A percentile compares a stretch with the other conserved stretches of the same genome.
These are phyloP conservation scores for Eumaeus atala DNA, from an alignment of 1,140 invertebrate species.

Conservation along the genomic window DNA sequence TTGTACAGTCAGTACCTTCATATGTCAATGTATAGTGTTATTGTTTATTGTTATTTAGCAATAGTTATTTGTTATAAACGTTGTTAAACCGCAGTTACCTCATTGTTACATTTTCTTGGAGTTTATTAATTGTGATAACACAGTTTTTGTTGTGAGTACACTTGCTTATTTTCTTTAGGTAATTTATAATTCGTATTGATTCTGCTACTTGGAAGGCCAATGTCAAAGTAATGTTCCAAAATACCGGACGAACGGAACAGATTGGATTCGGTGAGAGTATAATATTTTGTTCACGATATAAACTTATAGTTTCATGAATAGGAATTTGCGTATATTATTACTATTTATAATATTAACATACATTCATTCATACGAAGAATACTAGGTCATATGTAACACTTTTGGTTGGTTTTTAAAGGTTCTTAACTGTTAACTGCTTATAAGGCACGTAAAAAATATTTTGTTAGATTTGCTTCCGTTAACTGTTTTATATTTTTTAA, in stretches of 20 bases:
- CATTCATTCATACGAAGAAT: too few species aligned
- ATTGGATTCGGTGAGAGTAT: not conserved
- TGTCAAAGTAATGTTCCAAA: slow-evolving; percentile 39
- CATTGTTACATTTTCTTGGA: slow-evolving; percentile 35
- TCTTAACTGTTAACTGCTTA: too few species aligned
- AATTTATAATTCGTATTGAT: slow-evolving; percentile 48
- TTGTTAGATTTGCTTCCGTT: too few species aligned
- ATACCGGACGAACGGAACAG: slow-evolving; percentile 16
- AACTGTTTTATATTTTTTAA: too few species aligned
- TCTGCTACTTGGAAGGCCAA: slow-evolving; percentile 51
- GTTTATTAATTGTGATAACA: slow-evolving; percentile 13
- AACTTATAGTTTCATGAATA: too few species aligned
- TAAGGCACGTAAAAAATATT: too few species aligned
- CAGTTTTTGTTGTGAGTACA: slow-evolving; percentile 25
- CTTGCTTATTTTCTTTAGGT: slow-evolving; percentile 24
- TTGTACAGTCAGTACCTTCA: not conserved
- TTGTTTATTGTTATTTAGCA: slow-evolving; percentile 9
- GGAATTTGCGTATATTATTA: too few species aligned
- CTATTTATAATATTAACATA: too few species aligned
- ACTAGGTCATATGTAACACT: too few species aligned
- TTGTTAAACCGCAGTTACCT: slow-evolving; percentile 21
- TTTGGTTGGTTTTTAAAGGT: too few species aligned
- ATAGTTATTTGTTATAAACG: slow-evolving; percentile 5
- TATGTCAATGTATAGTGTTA: slow-evolving; percentile 6
- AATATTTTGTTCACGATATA: not conserved